Evolutionary conservation across 2,888 invertebrate genomes (phyloP).

Genomic region (Ichneumon xanthorius): DNA sequence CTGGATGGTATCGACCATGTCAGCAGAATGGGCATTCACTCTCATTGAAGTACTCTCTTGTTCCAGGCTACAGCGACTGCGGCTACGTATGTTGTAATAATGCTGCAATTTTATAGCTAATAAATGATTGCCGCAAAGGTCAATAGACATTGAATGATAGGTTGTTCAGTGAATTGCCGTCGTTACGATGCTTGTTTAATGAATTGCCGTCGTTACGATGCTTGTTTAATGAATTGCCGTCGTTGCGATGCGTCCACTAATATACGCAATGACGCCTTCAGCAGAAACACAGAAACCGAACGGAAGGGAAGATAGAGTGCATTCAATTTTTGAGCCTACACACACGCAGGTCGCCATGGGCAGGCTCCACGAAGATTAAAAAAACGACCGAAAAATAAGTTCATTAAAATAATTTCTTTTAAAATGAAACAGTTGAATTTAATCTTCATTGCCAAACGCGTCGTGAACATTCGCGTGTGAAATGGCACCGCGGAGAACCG

Average conservation of each 20-base stretch:
- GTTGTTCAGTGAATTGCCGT: not conserved
- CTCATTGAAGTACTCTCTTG: not conserved
- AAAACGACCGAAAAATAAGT: not conserved
- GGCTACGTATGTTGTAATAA: slow-evolving; percentile 26
- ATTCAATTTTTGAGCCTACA: not conserved
- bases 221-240: slow-evolving; percentile 24
- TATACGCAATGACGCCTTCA: not conserved
- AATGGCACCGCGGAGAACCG: not conserved
- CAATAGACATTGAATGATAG: not conserved
- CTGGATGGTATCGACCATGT: not conserved
- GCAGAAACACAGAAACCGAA: slow-evolving; percentile 17
- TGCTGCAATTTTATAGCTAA: slow-evolving; percentile 44
- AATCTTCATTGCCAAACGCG: not conserved
- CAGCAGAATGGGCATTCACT: not conserved
- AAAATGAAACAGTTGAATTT: not conserved
- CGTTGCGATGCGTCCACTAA: not conserved
- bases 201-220: slow-evolving; percentile 4
- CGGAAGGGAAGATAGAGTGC: not conserved
- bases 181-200: slow-evolving; percentile 18
- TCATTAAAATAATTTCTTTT: not conserved
- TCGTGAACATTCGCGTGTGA: not conserved
- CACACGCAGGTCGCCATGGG: not conserved
- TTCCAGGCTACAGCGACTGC: slow-evolving; percentile 19
- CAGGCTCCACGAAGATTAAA: not conserved
- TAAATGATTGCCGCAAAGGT: not conserved